Conservation (phyloP, 2,888 invertebrate genomes). For the Aromia moschata region DNA sequence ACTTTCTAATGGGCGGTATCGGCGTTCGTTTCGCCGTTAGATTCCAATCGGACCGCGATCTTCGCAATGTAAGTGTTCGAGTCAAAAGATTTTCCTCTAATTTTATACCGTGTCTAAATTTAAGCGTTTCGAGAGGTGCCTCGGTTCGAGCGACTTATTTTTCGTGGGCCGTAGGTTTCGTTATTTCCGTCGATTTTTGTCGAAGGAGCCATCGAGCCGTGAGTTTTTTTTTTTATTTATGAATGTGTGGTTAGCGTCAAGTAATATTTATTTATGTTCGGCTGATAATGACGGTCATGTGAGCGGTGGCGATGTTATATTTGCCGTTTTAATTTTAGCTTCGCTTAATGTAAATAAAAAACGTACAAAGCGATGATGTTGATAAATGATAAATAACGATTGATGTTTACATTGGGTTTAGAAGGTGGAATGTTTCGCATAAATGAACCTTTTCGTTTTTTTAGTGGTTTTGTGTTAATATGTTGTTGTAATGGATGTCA, state of each 20-base stretch:
- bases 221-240: slow-evolving; percentile 9
- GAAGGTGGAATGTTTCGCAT: no score
- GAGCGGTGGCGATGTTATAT: background rate
- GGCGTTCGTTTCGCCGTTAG: no score
- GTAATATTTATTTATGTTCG: slow-evolving; percentile 13
- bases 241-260: background rate
- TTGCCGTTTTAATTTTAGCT: slow-evolving; percentile 16
- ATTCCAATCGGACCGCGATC: background rate
- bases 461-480: no score
- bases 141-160: slow-evolving; percentile 2
- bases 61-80: slow-evolving; percentile 10
- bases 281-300: slow-evolving; percentile 12
- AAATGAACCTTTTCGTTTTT: no score
- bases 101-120: slow-evolving; percentile 18
- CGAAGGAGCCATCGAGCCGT: background rate
- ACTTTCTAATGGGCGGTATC: no score
- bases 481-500: no score
- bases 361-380: background rate
- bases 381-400: no score
- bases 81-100: slow-evolving; percentile 19
- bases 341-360: background rate
- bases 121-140: slow-evolving; percentile 14
- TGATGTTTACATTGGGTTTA: no score
- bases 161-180: slow-evolving; percentile 1
- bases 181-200: background rate